phyloP scores from a whole-genome alignment of 2,797 vertebrate genomes.

The Parauchenoglanis ngamensis region DNA sequence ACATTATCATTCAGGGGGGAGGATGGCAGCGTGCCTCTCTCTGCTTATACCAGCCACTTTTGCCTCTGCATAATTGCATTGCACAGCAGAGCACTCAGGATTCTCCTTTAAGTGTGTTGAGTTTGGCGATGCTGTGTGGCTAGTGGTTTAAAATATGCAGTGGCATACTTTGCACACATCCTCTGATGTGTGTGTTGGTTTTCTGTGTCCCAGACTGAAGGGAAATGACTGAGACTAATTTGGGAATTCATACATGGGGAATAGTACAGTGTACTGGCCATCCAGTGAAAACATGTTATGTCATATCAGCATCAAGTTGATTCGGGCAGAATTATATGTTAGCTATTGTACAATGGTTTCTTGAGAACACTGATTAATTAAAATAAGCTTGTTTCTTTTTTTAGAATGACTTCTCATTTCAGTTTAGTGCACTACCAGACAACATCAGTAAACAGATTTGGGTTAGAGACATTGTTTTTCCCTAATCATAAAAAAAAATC shows the following conservation, averaged over 20 bases:
- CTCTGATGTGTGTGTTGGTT: slow-evolving; percentile 9
- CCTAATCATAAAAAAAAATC: neutral
- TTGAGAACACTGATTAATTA: neutral
- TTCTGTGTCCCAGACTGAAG: neutral
- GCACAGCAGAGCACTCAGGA: slow-evolving; percentile 26
- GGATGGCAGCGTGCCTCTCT: slow-evolving; percentile 13
- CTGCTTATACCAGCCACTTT: slow-evolving; percentile 39
- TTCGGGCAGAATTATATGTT: neutral
- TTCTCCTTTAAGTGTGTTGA: slow-evolving; percentile 30
- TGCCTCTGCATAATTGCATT: slow-evolving; percentile 26
- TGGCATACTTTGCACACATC: slow-evolving; percentile 25
- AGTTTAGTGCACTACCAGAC: neutral
- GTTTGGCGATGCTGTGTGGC: slow-evolving; percentile 19
- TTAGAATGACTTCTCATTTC: neutral
- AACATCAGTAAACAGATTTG: neutral
- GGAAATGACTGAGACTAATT: slow-evolving; percentile 28
- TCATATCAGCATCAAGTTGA: neutral
- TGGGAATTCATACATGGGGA: neutral
- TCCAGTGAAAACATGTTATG: slow-evolving; percentile 23
- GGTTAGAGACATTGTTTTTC: neutral
- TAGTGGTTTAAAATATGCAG: slow-evolving; percentile 37
- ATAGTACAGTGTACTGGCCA: slow-evolving; percentile 5
- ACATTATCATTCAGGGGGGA: slow-evolving; percentile 36
- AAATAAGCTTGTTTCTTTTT: neutral
- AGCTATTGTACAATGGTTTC: neutral